These are phyloP conservation scores for Oreohelix idahoensis DNA, from an alignment of 1,140 invertebrate genomes.

Conservation along the genomic window DNA sequence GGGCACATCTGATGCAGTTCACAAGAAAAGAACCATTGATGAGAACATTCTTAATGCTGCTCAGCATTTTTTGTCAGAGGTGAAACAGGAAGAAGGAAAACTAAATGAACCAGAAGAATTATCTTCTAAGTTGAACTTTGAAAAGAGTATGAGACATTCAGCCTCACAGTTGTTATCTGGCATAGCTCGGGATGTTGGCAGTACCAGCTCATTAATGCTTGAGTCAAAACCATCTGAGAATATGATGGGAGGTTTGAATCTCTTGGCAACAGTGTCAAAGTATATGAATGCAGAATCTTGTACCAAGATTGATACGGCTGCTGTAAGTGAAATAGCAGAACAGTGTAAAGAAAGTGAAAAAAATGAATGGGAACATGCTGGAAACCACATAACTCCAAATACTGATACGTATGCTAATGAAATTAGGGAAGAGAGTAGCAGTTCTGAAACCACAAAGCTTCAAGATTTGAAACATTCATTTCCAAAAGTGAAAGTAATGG, in stretches of 20 bases:
- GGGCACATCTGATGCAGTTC: neutral
- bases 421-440: neutral
- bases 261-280: constrained; percentile 33
- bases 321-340: neutral
- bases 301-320: neutral
- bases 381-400: neutral
- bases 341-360: neutral
- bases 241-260: constrained; percentile 29
- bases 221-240: constrained; percentile 15
- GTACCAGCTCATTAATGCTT: neutral
- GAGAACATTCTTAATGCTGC: constrained; percentile 28
- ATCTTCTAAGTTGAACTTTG: neutral
- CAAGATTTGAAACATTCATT: neutral
- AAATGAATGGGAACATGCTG: neutral
- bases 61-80: constrained; percentile 24
- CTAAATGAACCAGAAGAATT: neutral
- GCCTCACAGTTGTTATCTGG: constrained; percentile 23
- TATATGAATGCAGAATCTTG: constrained; percentile 27
- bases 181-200: constrained; percentile 24
- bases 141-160: constrained; percentile 22
- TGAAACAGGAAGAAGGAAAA: constrained; percentile 18
- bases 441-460: neutral
- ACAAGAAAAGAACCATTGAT: constrained; percentile 17
- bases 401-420: neutral
- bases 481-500: neutral